phyloP scores from a whole-genome alignment of 2,113 vertebrate genomes.

The Accipiter virgatus region DNA sequence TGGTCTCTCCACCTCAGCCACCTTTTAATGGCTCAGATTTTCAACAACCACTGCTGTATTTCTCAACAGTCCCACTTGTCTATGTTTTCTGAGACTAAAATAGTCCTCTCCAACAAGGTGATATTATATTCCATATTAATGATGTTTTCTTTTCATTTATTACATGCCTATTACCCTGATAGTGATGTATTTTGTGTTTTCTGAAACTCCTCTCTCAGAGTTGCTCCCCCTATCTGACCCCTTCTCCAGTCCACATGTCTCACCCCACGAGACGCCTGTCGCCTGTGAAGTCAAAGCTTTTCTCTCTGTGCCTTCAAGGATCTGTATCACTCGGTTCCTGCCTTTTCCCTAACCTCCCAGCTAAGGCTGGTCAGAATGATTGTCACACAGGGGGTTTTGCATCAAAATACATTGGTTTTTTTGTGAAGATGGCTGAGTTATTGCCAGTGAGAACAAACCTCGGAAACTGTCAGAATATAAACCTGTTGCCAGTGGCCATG shows the following conservation, averaged over 20 bases:
- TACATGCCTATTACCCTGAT: background rate
- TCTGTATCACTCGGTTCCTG: background rate
- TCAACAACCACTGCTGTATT: background rate
- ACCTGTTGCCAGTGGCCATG: background rate
- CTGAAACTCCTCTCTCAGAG: background rate
- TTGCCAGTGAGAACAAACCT: background rate
- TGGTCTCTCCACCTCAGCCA: background rate
- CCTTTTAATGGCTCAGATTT: background rate
- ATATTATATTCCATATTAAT: background rate
- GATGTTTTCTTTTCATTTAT: background rate
- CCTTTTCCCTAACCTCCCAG: background rate
- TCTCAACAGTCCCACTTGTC: background rate
- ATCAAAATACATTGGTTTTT: accelerated
- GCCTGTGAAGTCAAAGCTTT: background rate
- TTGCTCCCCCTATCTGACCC: background rate
- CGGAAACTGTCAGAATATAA: background rate
- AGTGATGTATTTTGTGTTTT: background rate
- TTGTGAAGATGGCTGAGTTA: background rate
- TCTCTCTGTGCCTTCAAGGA: background rate
- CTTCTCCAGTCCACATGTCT: background rate
- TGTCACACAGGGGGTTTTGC: background rate
- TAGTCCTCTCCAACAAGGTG: background rate
- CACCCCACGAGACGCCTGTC: accelerated
- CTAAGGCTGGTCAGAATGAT: background rate
- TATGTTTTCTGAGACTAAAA: background rate